These are phyloP conservation scores for Pantherophis vulpinus DNA, from an alignment of 2,797 vertebrate species.

Conservation along the genomic window DNA sequence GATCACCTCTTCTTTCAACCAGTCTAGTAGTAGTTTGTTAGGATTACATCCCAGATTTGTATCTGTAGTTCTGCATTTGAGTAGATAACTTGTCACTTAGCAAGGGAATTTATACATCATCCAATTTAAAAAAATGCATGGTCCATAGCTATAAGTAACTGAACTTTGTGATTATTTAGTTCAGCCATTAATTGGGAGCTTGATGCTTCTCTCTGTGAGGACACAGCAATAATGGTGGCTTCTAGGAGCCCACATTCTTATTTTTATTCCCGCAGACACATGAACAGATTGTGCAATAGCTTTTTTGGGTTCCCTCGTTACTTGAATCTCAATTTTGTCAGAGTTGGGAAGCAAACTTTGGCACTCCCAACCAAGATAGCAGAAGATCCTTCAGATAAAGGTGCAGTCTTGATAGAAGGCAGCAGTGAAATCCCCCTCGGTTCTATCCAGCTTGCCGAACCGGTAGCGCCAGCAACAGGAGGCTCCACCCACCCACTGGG, in stretches of 20 bases:
- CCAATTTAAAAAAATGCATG: background rate
- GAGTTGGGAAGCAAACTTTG: background rate
- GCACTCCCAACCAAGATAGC: background rate
- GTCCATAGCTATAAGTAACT: background rate
- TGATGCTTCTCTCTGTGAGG: background rate
- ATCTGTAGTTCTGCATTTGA: background rate
- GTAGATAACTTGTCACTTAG: background rate
- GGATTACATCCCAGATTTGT: background rate
- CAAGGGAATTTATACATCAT: background rate
- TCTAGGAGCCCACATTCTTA: background rate
- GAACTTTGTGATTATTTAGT: background rate
- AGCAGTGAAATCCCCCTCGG: too few species aligned
- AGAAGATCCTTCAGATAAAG: background rate
- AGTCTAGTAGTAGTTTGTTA: background rate
- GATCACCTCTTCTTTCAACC: background rate
- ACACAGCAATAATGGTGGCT: background rate
- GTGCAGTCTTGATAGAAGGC: background rate
- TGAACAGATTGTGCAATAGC: background rate
- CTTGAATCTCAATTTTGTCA: background rate
- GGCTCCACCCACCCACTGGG: too few species aligned
- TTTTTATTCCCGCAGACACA: background rate
- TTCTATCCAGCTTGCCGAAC: too few species aligned
- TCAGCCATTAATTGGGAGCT: background rate
- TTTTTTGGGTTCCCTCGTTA: background rate
- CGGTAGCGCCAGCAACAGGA: too few species aligned